Percentiles rank a stretch among this genome's conserved stretches.
These are phyloP conservation scores for Eurosta solidaginis DNA, from an alignment of 1,140 invertebrate species.

Conservation along the genomic window DNA sequence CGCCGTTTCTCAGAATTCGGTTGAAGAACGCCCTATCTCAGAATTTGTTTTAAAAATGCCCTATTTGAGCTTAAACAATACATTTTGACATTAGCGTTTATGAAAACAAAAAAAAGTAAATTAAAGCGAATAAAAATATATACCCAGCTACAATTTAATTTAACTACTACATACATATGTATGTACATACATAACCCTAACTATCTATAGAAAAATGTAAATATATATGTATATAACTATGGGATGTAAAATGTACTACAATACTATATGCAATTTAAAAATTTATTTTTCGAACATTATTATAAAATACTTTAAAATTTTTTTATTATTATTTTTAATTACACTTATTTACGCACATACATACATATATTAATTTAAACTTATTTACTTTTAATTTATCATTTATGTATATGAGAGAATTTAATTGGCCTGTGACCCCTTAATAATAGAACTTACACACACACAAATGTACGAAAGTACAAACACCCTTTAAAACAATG, in stretches of 20 bases:
- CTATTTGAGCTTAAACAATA: too few relatives aligned
- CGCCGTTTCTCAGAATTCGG: too few relatives aligned
- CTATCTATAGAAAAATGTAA: constrained; percentile 14
- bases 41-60: too few relatives aligned
- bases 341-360: background rate
- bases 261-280: too few relatives aligned
- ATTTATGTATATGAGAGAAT: background rate
- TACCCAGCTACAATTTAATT: background rate
- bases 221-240: too few relatives aligned
- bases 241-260: too few relatives aligned
- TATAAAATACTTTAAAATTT: too few relatives aligned
- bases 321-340: too few relatives aligned
- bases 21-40: too few relatives aligned
- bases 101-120: background rate
- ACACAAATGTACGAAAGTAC: background rate
- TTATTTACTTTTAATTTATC: constrained; percentile 26
- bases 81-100: too few relatives aligned
- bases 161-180: background rate
- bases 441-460: background rate
- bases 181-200: background rate
- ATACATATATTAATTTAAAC: background rate
- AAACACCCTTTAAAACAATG: background rate
- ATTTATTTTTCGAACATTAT: too few relatives aligned
- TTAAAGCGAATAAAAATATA: background rate
- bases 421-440: constrained; percentile 19